phyloP scores from a whole-genome alignment of 1,140 invertebrate species.

The Eumaeus atala region DNA sequence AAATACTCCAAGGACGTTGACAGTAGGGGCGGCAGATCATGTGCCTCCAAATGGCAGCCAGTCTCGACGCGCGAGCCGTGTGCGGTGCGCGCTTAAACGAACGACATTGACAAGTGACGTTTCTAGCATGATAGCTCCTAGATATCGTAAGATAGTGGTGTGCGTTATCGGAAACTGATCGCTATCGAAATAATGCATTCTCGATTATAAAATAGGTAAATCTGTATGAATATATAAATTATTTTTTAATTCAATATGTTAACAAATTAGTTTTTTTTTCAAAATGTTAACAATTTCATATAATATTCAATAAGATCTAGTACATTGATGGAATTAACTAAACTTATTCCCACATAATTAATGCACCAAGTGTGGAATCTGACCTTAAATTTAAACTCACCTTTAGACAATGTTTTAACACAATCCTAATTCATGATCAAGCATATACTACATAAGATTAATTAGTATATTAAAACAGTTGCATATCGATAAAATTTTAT shows the following conservation, averaged over 20 bases:
- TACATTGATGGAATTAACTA: not conserved
- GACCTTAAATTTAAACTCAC: slow-evolving; percentile 7
- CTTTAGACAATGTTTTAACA: not conserved
- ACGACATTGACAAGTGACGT: slow-evolving; percentile 16
- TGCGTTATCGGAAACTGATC: no score
- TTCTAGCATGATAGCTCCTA: slow-evolving; percentile 21
- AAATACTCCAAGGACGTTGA: slow-evolving; percentile 20
- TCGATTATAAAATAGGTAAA: no score
- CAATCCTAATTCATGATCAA: not conserved
- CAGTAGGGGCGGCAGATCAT: slow-evolving; percentile 18
- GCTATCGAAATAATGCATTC: no score
- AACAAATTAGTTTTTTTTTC: not conserved
- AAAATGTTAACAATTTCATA: not conserved
- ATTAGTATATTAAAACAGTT: no score
- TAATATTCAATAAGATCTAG: not conserved
- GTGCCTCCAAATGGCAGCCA: slow-evolving; percentile 19
- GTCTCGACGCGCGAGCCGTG: slow-evolving; percentile 20
- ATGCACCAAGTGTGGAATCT: not conserved
- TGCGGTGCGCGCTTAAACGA: slow-evolving; percentile 17
- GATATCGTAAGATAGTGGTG: not conserved
- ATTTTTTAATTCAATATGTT: not conserved
- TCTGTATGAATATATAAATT: not conserved
- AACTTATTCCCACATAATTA: slow-evolving; percentile 3
- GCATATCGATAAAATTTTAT: no score
- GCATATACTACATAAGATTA: no score